Percentiles rank a stretch among this genome's conserved stretches.
Conservation (phyloP, 1,140 invertebrate species). For the Ectropis grisescens region DNA sequence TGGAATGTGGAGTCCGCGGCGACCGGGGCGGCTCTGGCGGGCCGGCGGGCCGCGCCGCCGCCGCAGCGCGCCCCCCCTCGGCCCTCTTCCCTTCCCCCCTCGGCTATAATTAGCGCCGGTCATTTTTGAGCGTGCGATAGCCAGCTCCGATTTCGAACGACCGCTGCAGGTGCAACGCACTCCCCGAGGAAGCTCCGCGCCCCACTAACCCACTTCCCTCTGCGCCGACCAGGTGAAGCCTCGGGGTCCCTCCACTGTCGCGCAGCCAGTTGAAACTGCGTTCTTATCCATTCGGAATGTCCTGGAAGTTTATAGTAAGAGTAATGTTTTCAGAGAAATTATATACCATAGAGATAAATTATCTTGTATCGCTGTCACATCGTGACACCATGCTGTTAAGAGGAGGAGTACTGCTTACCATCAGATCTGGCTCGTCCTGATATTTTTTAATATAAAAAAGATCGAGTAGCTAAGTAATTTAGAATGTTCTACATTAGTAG, state of each 20-base stretch:
- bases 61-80: conserved; percentile 13
- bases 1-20: conserved; percentile 69
- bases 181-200: too few species aligned
- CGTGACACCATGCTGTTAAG: too few species aligned
- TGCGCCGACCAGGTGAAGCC: conserved; percentile 5
- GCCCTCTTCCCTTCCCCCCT: conserved; percentile 10
- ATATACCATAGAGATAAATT: too few species aligned
- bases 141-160: conserved; percentile 60
- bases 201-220: not conserved
- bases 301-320: too few species aligned
- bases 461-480: too few species aligned
- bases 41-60: conserved; percentile 14
- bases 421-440: too few species aligned
- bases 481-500: too few species aligned
- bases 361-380: too few species aligned
- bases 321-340: too few species aligned
- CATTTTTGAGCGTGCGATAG: conserved; percentile 48
- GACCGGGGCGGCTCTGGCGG: conserved; percentile 62
- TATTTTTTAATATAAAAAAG: too few species aligned
- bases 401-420: too few species aligned
- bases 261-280: not conserved
- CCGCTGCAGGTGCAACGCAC: conserved; percentile 23
- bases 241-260: not conserved
- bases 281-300: too few species aligned
- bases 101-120: conserved; percentile 49